These are phyloP conservation scores for Perithous albicinctus DNA, from an alignment of 2,888 invertebrate species.

Conservation along the genomic window DNA sequence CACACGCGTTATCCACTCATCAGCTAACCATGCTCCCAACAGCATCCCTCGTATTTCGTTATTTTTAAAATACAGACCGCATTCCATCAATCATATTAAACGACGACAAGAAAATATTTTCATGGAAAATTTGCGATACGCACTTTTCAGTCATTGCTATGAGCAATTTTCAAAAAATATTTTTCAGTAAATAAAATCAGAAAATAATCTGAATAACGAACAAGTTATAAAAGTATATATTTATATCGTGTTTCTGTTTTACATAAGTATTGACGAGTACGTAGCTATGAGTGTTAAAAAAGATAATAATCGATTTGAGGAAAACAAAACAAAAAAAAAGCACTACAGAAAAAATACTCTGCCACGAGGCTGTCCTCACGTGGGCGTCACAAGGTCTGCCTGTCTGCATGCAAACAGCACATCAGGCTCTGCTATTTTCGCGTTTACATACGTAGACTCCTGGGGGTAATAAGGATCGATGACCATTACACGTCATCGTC, in stretches of 20 bases:
- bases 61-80: background rate
- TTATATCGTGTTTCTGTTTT: background rate
- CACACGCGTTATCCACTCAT: background rate
- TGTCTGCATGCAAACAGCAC: constrained; percentile 4
- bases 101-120: background rate
- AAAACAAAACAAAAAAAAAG: background rate
- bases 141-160: too few species aligned
- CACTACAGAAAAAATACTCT: background rate
- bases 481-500: background rate
- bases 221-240: too few species aligned
- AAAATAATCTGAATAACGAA: too few species aligned
- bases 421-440: background rate
- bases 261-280: background rate
- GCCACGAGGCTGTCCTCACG: constrained; percentile 9
- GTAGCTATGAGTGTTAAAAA: background rate
- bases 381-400: constrained; percentile 7
- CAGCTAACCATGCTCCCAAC: background rate
- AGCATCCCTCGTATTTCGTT: background rate
- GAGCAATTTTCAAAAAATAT: background rate
- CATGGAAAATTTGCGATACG: background rate
- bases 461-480: background rate
- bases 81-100: background rate
- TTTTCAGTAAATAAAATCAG: too few species aligned
- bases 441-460: background rate
- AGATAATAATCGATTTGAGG: background rate